phyloP scores from a whole-genome alignment of 2,113 vertebrate genomes.

The Dermatemys mawii region DNA sequence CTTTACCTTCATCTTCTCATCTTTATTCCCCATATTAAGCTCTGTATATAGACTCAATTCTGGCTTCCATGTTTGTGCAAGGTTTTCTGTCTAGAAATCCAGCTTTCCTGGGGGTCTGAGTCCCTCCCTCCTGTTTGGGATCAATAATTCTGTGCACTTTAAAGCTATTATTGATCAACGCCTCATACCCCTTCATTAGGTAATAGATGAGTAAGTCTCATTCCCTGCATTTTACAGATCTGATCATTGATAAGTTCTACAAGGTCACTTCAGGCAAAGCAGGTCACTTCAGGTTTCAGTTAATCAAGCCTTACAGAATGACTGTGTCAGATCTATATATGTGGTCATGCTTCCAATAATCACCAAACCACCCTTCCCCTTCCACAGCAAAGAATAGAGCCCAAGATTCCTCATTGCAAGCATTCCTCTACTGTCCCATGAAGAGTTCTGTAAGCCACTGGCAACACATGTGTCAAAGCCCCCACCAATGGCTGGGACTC shows the following conservation, averaged over 20 bases:
- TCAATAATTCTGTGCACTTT: not conserved
- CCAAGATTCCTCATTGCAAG: not conserved
- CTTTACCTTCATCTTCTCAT: too few species aligned
- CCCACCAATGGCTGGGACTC: not conserved
- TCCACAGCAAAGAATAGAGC: not conserved
- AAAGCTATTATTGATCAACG: not conserved
- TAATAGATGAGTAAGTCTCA: not conserved
- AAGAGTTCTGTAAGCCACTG: not conserved
- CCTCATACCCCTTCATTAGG: not conserved
- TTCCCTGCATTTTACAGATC: not conserved
- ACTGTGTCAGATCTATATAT: fast-evolving
- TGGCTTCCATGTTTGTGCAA: too few species aligned
- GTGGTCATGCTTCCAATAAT: fast-evolving
- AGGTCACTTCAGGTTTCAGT: too few species aligned
- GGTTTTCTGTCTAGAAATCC: too few species aligned
- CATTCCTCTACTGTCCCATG: not conserved
- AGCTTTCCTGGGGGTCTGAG: too few species aligned
- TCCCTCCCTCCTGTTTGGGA: too few species aligned
- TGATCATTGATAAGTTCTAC: too few species aligned
- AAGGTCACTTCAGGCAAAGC: too few species aligned
- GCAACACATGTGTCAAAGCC: not conserved
- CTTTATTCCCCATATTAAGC: too few species aligned
- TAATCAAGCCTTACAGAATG: not conserved
- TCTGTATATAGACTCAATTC: too few species aligned
- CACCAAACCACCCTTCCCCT: not conserved